Percentiles rank a stretch among this genome's conserved stretches.
Evolutionary conservation across 2,888 invertebrate genomes (phyloP).

Genomic region (Molorchus minor): DNA sequence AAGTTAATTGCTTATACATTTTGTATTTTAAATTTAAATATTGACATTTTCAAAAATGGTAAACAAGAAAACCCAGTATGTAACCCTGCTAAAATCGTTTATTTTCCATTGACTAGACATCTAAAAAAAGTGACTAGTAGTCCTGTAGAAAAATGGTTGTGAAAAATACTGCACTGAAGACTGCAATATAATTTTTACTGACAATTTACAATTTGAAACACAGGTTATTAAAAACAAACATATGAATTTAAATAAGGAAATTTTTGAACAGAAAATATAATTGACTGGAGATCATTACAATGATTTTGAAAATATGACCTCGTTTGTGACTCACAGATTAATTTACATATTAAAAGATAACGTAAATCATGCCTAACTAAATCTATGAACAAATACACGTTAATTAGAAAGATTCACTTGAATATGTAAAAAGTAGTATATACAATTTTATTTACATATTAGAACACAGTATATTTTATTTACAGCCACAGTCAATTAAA

Average conservation of each 20-base stretch:
- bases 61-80: too few species aligned
- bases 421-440: constrained; percentile 32
- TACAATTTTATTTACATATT: constrained; percentile 34
- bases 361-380: constrained; percentile 9
- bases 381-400: constrained; percentile 17
- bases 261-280: background rate
- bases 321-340: constrained; percentile 9
- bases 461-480: constrained; percentile 26
- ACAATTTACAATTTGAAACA: too few species aligned
- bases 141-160: too few species aligned
- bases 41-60: background rate
- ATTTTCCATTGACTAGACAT: too few species aligned
- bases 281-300: background rate
- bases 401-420: constrained; percentile 25
- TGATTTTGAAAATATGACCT: background rate
- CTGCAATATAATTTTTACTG: too few species aligned
- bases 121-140: too few species aligned
- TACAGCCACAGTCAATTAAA: constrained; percentile 18
- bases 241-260: too few species aligned
- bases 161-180: too few species aligned
- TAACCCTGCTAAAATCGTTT: too few species aligned
- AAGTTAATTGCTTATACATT: background rate
- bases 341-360: constrained; percentile 7
- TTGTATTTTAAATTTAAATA: background rate
- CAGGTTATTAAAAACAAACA: too few species aligned